phyloP scores from a whole-genome alignment of 2,888 invertebrate genomes.

The Spialia ferax region DNA sequence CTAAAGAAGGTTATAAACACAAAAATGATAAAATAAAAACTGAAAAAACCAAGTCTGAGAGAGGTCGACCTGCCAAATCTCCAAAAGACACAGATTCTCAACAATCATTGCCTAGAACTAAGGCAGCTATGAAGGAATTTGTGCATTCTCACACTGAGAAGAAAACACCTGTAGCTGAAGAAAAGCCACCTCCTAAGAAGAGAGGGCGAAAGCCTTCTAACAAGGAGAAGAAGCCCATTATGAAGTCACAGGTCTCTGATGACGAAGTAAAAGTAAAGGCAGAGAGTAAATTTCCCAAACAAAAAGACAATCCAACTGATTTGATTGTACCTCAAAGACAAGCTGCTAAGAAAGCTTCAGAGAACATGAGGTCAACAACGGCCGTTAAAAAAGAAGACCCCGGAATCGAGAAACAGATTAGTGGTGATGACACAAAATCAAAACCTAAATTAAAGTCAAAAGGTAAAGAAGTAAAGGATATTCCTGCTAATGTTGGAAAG shows the following conservation, averaged over 20 bases:
- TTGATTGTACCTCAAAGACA: conserved; percentile 96
- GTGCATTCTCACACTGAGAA: conserved; percentile 81
- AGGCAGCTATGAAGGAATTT: conserved; percentile 95
- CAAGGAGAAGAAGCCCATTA: conserved; percentile 70
- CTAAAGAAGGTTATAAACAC: conserved; percentile 79
- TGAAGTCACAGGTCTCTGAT: conserved; percentile 65
- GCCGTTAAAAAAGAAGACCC: conserved; percentile 76
- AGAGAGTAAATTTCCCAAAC: conserved; percentile 75
- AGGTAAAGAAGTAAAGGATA: conserved; percentile 77
- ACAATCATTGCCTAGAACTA: conserved; percentile 90
- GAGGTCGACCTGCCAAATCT: conserved; percentile 86
- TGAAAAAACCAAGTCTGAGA: conserved; percentile 82
- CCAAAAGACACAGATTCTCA: conserved; percentile 90
- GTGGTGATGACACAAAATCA: conserved; percentile 67
- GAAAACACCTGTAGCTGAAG: conserved; percentile 59
- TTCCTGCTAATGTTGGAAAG: conserved; percentile 77
- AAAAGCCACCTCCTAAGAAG: conserved; percentile 74
- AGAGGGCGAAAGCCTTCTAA: conserved; percentile 79
- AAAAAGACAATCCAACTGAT: conserved; percentile 90
- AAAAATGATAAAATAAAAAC: conserved; percentile 78
- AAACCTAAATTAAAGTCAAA: conserved; percentile 78
- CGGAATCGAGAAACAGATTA: conserved; percentile 62
- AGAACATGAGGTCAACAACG: conserved; percentile 92
- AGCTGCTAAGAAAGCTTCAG: conserved; percentile 96
- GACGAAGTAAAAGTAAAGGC: conserved; percentile 83